phyloP scores from a whole-genome alignment of 2,113 vertebrate species.

The Gadus chalcogrammus region DNA sequence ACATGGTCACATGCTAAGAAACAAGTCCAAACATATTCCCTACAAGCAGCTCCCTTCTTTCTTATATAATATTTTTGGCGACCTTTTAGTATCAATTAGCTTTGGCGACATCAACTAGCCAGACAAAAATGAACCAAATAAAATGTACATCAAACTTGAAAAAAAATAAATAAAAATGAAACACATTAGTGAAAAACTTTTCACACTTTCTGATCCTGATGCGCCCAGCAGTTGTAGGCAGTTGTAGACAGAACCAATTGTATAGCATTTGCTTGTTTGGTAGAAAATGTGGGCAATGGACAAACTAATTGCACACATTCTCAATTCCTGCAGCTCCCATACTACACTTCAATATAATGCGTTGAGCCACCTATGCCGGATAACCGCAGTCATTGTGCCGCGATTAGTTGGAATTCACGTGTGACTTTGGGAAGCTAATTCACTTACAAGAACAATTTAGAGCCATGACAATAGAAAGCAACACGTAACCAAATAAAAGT shows the following conservation, averaged over 20 bases:
- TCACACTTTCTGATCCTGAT: too few species aligned
- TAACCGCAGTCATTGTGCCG: background rate
- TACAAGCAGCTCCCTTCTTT: constrained; percentile 45
- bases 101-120: background rate
- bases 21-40: constrained; percentile 61
- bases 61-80: constrained; percentile 19
- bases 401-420: background rate
- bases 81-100: constrained; percentile 13
- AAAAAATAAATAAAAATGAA: too few species aligned
- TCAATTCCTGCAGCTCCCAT: too few species aligned
- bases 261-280: too few species aligned
- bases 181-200: too few species aligned
- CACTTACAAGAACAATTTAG: background rate
- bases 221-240: too few species aligned
- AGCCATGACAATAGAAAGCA: too few species aligned
- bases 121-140: constrained; percentile 15
- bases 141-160: too few species aligned
- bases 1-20: constrained; percentile 47
- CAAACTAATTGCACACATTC: too few species aligned
- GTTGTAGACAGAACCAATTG: too few species aligned
- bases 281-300: too few species aligned
- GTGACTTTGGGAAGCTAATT: background rate
- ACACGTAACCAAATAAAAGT: too few species aligned
- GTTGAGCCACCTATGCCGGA: background rate
- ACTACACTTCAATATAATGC: background rate